Evolutionary conservation across 2,113 vertebrate species (phyloP).

Genomic region (Neofelis nebulosa): DNA sequence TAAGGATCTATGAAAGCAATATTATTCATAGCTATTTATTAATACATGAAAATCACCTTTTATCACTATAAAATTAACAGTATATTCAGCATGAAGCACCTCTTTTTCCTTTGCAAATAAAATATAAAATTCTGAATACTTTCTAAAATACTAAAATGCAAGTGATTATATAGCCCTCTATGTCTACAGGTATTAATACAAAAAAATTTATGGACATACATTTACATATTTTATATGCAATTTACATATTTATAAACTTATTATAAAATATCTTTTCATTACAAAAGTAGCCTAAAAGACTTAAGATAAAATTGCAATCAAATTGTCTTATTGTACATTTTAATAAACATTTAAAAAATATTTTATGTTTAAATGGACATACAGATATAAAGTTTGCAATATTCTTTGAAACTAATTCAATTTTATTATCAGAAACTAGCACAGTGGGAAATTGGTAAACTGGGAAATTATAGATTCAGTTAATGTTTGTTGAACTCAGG

Average conservation of each 20-base stretch:
- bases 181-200: not conserved
- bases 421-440: not conserved
- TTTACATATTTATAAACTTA: not conserved
- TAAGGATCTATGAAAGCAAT: not conserved
- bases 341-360: conserved; percentile 42
- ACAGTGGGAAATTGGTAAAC: not conserved
- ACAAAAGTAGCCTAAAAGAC: not conserved
- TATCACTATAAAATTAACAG: not conserved
- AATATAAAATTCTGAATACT: not conserved
- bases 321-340: not conserved
- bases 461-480: not conserved
- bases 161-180: not conserved
- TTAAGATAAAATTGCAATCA: not conserved
- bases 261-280: not conserved
- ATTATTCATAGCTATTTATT: not conserved
- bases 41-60: not conserved
- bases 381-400: not conserved
- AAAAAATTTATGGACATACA: not conserved
- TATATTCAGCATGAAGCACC: not conserved
- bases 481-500: not conserved
- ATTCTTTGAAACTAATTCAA: not conserved
- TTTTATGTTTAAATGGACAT: not conserved
- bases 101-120: not conserved
- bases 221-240: not conserved
- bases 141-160: not conserved